Conservation (phyloP, 1,140 invertebrate genomes). For the Tetragnatha versicolor region DNA sequence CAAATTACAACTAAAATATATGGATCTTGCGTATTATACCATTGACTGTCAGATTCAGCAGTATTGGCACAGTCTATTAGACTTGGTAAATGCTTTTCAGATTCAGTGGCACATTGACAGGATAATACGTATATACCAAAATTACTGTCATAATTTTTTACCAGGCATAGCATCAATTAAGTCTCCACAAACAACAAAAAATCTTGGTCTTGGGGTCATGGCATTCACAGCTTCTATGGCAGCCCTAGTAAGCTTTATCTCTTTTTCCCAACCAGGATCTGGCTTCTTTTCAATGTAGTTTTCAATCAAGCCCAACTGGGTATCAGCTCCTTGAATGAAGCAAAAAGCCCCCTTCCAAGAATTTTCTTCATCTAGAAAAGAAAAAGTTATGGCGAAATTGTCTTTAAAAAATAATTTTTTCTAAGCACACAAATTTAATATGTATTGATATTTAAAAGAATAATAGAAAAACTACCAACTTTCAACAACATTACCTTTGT, state of each 20-base stretch:
- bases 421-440: too few relatives aligned
- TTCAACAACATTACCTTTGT: not conserved
- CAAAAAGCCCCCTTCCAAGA: constrained; percentile 63
- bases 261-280: constrained; percentile 66
- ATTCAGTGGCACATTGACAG: too few relatives aligned
- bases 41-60: too few relatives aligned
- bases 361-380: constrained; percentile 58
- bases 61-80: too few relatives aligned
- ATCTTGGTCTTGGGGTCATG: constrained; percentile 67
- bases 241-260: constrained; percentile 63
- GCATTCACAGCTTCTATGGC: constrained; percentile 66
- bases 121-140: too few relatives aligned
- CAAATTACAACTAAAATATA: too few relatives aligned
- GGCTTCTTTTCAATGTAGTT: constrained; percentile 61
- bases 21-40: too few relatives aligned
- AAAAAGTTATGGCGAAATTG: not conserved
- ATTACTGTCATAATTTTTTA: too few relatives aligned
- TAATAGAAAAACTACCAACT: not conserved
- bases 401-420: too few relatives aligned
- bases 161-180: constrained; percentile 68
- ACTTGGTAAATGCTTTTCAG: too few relatives aligned
- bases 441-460: not conserved
- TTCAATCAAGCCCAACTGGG: constrained; percentile 68
- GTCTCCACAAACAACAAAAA: constrained; percentile 71
- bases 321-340: constrained; percentile 69